Evolutionary conservation across 2,888 invertebrate genomes (phyloP).

Genomic region (Pyrrhia umbra): DNA sequence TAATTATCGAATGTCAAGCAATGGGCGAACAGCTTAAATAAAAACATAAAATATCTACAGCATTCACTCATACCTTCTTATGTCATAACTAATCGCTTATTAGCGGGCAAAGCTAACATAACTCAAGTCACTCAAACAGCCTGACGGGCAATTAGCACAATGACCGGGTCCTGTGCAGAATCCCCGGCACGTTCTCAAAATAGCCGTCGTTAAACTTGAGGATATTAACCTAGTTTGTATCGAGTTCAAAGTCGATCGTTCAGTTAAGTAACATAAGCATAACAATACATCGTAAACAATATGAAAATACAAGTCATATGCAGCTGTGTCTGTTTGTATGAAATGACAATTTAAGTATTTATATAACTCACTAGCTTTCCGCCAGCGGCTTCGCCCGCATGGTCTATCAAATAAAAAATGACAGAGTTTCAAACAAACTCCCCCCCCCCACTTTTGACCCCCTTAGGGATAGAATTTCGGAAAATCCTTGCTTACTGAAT

Average conservation of each 20-base stretch:
- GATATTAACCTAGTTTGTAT: conserved; percentile 19
- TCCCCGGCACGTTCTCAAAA: not conserved
- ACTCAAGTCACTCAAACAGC: not conserved
- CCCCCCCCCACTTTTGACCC: too few relatives aligned
- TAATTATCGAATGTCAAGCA: too few relatives aligned
- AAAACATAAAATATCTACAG: conserved; percentile 6
- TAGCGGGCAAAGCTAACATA: conserved; percentile 11
- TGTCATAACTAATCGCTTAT: conserved; percentile 16
- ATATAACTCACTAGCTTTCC: too few relatives aligned
- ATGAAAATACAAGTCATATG: not conserved
- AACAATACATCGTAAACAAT: conserved; percentile 17
- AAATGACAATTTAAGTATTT: too few relatives aligned
- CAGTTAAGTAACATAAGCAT: not conserved
- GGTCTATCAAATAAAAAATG: too few relatives aligned
- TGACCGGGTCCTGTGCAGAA: conserved; percentile 2
- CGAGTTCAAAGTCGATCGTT: conserved; percentile 13
- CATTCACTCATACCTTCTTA: not conserved
- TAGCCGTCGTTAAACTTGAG: not conserved
- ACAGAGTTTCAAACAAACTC: too few relatives aligned
- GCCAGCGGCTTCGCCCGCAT: too few relatives aligned
- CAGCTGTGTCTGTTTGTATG: too few relatives aligned
- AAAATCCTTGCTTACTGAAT: too few relatives aligned
- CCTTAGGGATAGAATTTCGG: too few relatives aligned
- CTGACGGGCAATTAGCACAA: not conserved
- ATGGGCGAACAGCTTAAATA: too few relatives aligned